Base-by-base conservation (phyloP, 2,113 vertebrate genomes). In the Stigmatopora argus region DNA sequence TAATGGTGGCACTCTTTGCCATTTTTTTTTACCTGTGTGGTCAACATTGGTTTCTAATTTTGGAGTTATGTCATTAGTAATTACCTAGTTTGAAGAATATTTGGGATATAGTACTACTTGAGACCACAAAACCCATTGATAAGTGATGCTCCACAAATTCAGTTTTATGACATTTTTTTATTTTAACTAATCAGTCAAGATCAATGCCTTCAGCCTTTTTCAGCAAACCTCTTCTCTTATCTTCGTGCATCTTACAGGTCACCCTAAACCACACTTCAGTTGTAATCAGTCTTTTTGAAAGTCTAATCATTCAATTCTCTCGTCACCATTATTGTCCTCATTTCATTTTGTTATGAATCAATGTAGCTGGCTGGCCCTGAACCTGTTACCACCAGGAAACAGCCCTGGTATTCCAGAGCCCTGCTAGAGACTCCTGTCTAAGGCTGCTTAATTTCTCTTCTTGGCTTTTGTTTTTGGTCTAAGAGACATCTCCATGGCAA, bases 401-500 rank as follows among this genome's bases (percentile, higher is more conserved):
- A 70, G 75, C 71, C 79, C 78, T 68, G 74, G 65, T 34, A 72
- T 75, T 78, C 70, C 69, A 13, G 62, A 67, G 65, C 56, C 71
- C 48, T 75, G 79, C 79, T 80, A 77, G 58, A 62, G 61, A 51
- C 83, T 77, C 80, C 81, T 69, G 71, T 83, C 71, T 78, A 77
- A 79, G 65, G 77, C 77, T 72, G 74, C 71, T 73, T 72, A 76
- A 82, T 84, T 79, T 85, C 64, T 82, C 48, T 44, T 71, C 77
- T 67, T 45, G 19, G 53, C 79, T 46, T 84, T 81, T 85, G 74
- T 85, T 80, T 86, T 73, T 23, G 79, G 76, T 63, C 70, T 44
- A 15, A 62, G 78, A 56, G 66, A 73, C 73, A 84, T 89, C 80
- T 64, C 87, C 89, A 90, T 90, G 76, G 87, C 79, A 90, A 89